Evolutionary conservation across 2,888 invertebrate species (phyloP).

Genomic region (Andrena fulva): DNA sequence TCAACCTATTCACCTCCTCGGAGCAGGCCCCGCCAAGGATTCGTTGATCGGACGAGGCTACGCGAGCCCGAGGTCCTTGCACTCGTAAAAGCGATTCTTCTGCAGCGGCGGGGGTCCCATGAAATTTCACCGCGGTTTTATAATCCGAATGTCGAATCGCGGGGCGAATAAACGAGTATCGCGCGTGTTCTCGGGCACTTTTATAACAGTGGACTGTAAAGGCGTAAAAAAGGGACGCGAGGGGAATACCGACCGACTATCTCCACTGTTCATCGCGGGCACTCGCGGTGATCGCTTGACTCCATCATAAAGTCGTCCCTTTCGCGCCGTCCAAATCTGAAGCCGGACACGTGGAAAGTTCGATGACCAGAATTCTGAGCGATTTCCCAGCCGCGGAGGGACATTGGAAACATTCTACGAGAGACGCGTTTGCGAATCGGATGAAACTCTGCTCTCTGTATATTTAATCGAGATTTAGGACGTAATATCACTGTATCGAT

Average conservation of each 20-base stretch:
- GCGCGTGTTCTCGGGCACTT: conserved; percentile 46
- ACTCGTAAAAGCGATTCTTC: conserved; percentile 66
- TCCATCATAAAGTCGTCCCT: conserved; percentile 60
- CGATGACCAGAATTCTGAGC: not conserved
- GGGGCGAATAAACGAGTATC: conserved; percentile 69
- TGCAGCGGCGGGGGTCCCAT: conserved; percentile 43
- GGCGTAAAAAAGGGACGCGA: conserved; percentile 59
- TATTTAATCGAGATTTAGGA: too few relatives aligned
- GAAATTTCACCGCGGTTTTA: conserved; percentile 67
- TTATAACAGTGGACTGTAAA: conserved; percentile 67
- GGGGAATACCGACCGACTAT: conserved; percentile 45
- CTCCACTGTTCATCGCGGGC: conserved; percentile 39
- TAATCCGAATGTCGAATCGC: conserved; percentile 61
- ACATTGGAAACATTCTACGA: not conserved
- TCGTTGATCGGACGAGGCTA: not conserved
- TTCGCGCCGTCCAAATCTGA: conserved; percentile 20
- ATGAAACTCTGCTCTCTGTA: too few relatives aligned
- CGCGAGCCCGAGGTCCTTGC: conserved; percentile 61
- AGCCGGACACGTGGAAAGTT: not conserved
- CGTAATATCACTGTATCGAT: too few relatives aligned
- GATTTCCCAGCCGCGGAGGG: too few relatives aligned
- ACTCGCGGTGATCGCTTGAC: conserved; percentile 49
- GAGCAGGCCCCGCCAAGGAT: not conserved
- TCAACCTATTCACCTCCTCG: too few relatives aligned
- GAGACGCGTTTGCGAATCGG: not conserved